Base-by-base conservation (phyloP, 2,797 vertebrate species). In the Typhlichthys subterraneus region DNA sequence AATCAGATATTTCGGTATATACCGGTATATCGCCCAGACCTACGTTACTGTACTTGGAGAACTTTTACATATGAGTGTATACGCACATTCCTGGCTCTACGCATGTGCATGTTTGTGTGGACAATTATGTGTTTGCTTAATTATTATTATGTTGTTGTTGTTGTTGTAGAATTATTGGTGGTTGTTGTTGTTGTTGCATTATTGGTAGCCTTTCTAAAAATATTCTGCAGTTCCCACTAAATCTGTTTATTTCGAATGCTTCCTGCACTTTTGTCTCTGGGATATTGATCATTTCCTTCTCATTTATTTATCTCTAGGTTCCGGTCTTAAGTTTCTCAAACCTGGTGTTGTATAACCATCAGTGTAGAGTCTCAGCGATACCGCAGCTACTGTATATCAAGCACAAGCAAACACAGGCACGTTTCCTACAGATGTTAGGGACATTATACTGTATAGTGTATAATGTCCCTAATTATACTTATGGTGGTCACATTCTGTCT, bases 331-430 rank as follows among this genome's bases (percentile, higher is more conserved):
- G 47, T 75, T 70, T 58, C 12, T 33, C 5, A 61, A 57, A 57
- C 53, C 49, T 50, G 59, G 61, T 61, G 49, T 82, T 86, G 63
- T 62, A 15, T 76, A 79, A 79, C 61, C 46, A 14, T 60, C 61
- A 65, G 57, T 69, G 15, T 54, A 33, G 52, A 56, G 63, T 58
- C 52, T 29, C 64, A 68, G 61, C 69, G 61, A 53, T 63, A 59
- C 56, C 53, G 45, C 7, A 45, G 53, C 49, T 69, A 65, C 23
- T 29, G 23, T 70, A n/a, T 65, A 33, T 65, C 73, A 29, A 29
- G 3, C 23, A 29, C 23, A 29, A 67, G 57, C 53, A 68, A 60
- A 58, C 12, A 57, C 10, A 63, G 17, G 59, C 45, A 50, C 42
- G 50, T 67, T 57, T 10, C 11, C 19, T 15, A 14, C 56, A 53